A percentile compares a stretch with the other conserved stretches of the same genome.
phyloP scores from a whole-genome alignment of 2,888 invertebrate genomes.

The Biston stratarius region DNA sequence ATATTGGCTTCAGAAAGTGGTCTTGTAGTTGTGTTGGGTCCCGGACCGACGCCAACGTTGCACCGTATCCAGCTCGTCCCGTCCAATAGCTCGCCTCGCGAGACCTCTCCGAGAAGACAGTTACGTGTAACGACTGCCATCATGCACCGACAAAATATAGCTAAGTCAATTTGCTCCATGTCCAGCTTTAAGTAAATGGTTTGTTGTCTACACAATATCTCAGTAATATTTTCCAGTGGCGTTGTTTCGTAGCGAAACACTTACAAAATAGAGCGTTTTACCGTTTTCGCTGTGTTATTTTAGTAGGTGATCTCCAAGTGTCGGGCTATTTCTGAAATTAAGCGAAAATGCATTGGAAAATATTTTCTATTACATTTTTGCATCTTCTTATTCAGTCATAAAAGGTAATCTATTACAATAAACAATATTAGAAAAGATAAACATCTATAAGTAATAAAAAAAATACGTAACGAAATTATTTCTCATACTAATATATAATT shows the following conservation, averaged over 20 bases:
- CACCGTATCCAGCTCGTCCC: constrained; percentile 54
- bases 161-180: constrained; percentile 55
- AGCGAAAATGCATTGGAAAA: constrained; percentile 12
- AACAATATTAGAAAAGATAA: background rate
- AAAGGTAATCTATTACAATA: background rate
- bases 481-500: no score
- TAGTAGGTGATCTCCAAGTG: constrained; percentile 11
- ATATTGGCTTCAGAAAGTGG: constrained; percentile 41
- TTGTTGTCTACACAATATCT: constrained; percentile 41
- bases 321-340: constrained; percentile 23
- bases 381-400: background rate
- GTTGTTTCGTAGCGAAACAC: constrained; percentile 25
- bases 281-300: constrained; percentile 31
- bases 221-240: constrained; percentile 28
- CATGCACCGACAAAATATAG: constrained; percentile 56
- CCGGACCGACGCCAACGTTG: constrained; percentile 57
- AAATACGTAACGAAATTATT: no score
- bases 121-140: constrained; percentile 59
- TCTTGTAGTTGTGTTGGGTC: constrained; percentile 52
- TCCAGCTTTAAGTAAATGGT: constrained; percentile 48
- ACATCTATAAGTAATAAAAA: background rate
- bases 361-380: background rate
- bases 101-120: constrained; percentile 58
- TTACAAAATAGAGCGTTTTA: constrained; percentile 31
- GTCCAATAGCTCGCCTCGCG: constrained; percentile 59